Conservation (phyloP, 2,888 invertebrate genomes). For the Mesopsocus fuscifrons region DNA sequence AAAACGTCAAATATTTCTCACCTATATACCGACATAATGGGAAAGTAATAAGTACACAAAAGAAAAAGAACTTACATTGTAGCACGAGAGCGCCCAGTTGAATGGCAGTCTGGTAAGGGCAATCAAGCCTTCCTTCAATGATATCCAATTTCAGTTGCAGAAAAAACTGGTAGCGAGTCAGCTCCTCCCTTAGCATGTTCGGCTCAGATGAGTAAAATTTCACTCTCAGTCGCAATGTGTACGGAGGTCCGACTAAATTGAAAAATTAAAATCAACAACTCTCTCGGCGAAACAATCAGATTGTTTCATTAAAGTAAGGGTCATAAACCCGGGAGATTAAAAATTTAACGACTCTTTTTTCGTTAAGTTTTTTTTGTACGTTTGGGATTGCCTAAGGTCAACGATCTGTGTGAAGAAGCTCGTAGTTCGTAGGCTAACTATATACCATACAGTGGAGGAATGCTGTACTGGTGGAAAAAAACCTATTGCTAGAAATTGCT, state of each 20-base stretch:
- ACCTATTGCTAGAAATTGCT: too few species aligned
- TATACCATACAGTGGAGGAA: too few species aligned
- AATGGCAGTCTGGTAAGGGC: slow-evolving; percentile 67
- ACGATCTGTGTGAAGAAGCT: too few species aligned
- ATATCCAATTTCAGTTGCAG: slow-evolving; percentile 94
- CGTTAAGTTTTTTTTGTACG: too few species aligned
- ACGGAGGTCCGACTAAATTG: slow-evolving; percentile 83
- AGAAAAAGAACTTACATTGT: slow-evolving; percentile 62
- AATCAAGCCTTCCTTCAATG: slow-evolving; percentile 73
- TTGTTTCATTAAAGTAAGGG: too few species aligned
- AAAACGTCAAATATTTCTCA: too few species aligned
- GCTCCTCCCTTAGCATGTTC: slow-evolving; percentile 86
- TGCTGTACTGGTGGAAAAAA: too few species aligned
- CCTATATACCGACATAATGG: too few species aligned
- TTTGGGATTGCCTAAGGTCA: too few species aligned
- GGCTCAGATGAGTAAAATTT: slow-evolving; percentile 99
- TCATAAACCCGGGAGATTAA: slow-evolving; percentile 6
- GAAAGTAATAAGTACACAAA: too few species aligned
- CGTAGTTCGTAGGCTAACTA: too few species aligned
- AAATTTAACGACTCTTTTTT: slow-evolving; percentile 3
- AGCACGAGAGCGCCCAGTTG: slow-evolving; percentile 82
- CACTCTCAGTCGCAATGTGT: slow-evolving; percentile 83
- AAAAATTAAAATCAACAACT: slow-evolving; percentile 14
- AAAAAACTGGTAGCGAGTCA: slow-evolving; percentile 96
- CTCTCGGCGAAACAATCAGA: background rate